A percentile compares a stretch with the other conserved stretches of the same genome.
phyloP scores from a whole-genome alignment of 2,113 vertebrate species.

The Dolichotis patagonum region DNA sequence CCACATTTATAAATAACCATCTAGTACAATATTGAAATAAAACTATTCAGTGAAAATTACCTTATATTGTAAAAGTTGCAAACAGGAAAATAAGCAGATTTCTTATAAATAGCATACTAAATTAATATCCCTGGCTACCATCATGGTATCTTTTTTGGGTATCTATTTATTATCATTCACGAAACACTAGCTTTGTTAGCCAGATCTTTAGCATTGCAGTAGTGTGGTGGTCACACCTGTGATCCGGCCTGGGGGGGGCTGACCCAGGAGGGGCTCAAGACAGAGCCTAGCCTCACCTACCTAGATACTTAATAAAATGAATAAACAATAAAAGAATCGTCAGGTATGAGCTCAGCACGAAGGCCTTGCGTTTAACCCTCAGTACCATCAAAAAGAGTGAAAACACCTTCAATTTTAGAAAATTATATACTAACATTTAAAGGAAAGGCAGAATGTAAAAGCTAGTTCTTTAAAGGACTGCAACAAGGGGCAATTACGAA shows the following conservation, averaged over 20 bases:
- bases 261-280: neutral
- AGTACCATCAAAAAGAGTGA: neutral
- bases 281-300: neutral
- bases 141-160: neutral
- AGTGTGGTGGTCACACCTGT: neutral
- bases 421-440: conserved; percentile 21
- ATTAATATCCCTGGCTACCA: neutral
- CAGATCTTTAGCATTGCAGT: neutral
- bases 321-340: neutral
- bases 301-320: neutral
- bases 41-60: conserved; percentile 17
- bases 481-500: neutral
- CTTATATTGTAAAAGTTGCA: neutral
- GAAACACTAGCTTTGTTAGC: neutral
- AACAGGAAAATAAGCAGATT: conserved; percentile 32
- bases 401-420: neutral
- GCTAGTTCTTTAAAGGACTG: neutral
- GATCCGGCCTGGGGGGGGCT: neutral
- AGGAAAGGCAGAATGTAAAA: conserved; percentile 1
- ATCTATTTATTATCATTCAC: neutral
- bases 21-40: conserved; percentile 59
- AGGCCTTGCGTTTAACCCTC: neutral
- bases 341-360: neutral
- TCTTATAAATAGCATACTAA: neutral
- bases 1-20: neutral